A percentile compares a stretch with the other conserved stretches of the same genome.
Conservation (phyloP, 30 jellyfish, hydroid and myxozoan species). For the Pseudorhiza aurosa region DNA sequence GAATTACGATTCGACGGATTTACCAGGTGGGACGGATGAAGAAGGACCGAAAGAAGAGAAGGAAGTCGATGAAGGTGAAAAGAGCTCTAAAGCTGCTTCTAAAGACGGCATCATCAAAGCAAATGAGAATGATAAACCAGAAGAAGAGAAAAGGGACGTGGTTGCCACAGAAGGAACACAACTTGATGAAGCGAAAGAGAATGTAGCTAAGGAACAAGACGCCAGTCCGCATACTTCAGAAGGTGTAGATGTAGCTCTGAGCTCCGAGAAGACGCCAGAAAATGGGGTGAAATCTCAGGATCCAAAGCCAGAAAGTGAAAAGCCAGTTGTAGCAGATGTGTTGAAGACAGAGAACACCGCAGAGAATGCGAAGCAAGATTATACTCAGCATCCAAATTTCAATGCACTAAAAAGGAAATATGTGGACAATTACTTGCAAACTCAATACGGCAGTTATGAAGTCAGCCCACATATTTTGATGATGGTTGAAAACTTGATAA, state of each 20-base stretch:
- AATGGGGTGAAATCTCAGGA: background rate
- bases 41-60: background rate
- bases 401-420: conserved; percentile 22
- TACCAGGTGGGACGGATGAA: conserved; percentile 27
- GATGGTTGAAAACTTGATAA: conserved; percentile 46
- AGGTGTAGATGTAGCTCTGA: background rate
- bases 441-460: conserved; percentile 34
- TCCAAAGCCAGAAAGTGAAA: background rate
- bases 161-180: background rate
- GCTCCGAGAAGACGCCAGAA: background rate
- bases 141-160: background rate
- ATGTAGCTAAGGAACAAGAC: background rate
- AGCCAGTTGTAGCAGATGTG: background rate
- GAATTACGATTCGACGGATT: conserved; percentile 43
- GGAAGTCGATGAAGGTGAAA: background rate
- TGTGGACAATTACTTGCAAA: conserved; percentile 14
- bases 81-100: background rate
- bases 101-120: background rate
- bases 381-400: conserved; percentile 42
- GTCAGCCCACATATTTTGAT: conserved; percentile 10
- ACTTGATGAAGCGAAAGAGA: background rate
- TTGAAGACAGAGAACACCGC: background rate
- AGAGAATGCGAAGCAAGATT: conserved; percentile 3
- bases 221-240: background rate
- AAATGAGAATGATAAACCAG: background rate